Evolutionary conservation across 2,888 invertebrate species (phyloP), one percentile per base, ranked within the genome.

Genomic region (Cataglyphis cursor): DNA sequence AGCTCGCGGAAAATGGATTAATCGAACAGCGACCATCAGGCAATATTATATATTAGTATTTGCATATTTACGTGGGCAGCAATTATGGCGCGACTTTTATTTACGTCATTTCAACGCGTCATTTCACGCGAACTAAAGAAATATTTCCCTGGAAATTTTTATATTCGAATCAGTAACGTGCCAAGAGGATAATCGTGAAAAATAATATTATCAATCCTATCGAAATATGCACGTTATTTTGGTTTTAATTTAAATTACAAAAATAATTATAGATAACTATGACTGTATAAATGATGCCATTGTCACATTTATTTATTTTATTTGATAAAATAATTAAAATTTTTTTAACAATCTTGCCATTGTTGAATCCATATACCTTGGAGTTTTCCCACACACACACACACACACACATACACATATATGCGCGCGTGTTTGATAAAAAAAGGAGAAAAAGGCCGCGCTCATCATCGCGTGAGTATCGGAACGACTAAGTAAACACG

Each of bases 401-500:
- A 0, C 12, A 12, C 12, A 12, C 12, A 1, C 12, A 10, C 61
- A 18, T 62, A 31, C 21, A 31, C 0, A 31, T 31, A 31, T 6
- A 31, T 31, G 62, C 3, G 12, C 41, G 24, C 15, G n/a, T 15
- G 24, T 59, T 38, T 21, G 5, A 24, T 18, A 24, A 9, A 41
- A 24, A 48, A 48, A 78, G 18, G 28, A 76, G 35, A 35, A 70
- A 59, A 18, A 70, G 35, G 35, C 51, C 44, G 35, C 35, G 88
- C 59, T 24, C 59, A 8, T 24, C 59, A 38, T 66, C 61, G 28
- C 15, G 66, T 41, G 28, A 28, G 38, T 83, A 78, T 78, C 83
- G 74, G 59, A 41, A 48, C 86, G 88, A 82, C 89, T 89, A 88
- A 89, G 84, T 85, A 89, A 89, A 89, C 64, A 86, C 70, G 78